Percentiles rank a stretch among this genome's conserved stretches.
phyloP scores from a whole-genome alignment of 2,113 vertebrate species.

The Alexandromys fortis region DNA sequence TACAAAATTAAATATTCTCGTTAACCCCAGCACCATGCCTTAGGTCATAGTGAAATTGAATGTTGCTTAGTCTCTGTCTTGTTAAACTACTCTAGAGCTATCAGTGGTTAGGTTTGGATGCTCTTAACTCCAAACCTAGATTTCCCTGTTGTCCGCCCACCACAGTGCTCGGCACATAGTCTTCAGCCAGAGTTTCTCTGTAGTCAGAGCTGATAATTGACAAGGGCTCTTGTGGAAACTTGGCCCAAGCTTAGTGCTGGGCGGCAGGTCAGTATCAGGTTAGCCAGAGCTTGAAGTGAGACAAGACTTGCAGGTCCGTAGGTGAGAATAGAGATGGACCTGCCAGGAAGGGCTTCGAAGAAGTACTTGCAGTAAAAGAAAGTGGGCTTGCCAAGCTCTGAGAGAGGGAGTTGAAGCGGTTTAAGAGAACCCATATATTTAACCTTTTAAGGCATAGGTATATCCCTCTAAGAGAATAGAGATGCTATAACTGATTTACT shows the following conservation, averaged over 20 bases:
- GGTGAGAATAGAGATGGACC: neutral
- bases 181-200: neutral
- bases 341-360: neutral
- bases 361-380: neutral
- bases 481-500: neutral
- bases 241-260: neutral
- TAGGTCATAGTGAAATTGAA: neutral
- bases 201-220: neutral
- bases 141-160: neutral
- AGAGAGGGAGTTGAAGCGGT: neutral
- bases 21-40: neutral
- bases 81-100: too few species aligned
- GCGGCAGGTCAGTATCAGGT: neutral
- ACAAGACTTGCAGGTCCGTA: neutral
- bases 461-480: neutral
- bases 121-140: neutral
- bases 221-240: conserved; percentile 19
- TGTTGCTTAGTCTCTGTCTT: neutral
- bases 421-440: neutral
- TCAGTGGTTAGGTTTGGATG: neutral
- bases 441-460: neutral
- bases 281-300: neutral
- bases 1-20: neutral
- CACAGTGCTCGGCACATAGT: neutral
- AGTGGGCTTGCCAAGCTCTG: neutral